Evolutionary conservation across 1,140 invertebrate genomes (phyloP).

Genomic region (Paraescarpia echinospica): DNA sequence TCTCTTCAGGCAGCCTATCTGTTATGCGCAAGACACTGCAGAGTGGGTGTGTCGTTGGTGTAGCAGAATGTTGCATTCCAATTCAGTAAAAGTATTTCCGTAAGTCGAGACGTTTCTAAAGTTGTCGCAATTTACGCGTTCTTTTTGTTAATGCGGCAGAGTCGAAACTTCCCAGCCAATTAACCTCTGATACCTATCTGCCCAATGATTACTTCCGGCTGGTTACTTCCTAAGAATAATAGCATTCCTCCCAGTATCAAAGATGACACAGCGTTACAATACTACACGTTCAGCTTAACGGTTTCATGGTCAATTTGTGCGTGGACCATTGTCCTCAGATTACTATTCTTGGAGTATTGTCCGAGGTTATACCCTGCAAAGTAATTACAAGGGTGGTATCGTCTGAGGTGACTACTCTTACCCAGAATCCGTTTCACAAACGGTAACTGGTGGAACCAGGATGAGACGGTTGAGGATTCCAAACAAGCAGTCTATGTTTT

Average conservation of each 20-base stretch:
- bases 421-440: neutral
- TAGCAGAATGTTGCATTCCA: neutral
- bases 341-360: neutral
- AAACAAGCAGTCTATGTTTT: neutral
- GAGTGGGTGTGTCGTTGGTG: neutral
- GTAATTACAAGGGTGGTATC: neutral
- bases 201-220: neutral
- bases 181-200: neutral
- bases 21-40: neutral
- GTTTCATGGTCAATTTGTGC: neutral
- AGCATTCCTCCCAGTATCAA: neutral
- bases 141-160: neutral
- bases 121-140: neutral
- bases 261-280: neutral
- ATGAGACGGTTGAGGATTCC: neutral
- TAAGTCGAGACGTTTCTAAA: neutral
- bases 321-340: neutral
- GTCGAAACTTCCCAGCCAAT: neutral
- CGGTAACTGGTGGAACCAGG: neutral
- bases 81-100: neutral
- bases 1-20: neutral
- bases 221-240: neutral
- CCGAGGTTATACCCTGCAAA: neutral
- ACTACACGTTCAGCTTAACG: neutral
- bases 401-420: neutral